A percentile compares a stretch with the other conserved stretches of the same genome.
Evolutionary conservation across 1,140 invertebrate genomes (phyloP).

Genomic region (Plutomurus gul): DNA sequence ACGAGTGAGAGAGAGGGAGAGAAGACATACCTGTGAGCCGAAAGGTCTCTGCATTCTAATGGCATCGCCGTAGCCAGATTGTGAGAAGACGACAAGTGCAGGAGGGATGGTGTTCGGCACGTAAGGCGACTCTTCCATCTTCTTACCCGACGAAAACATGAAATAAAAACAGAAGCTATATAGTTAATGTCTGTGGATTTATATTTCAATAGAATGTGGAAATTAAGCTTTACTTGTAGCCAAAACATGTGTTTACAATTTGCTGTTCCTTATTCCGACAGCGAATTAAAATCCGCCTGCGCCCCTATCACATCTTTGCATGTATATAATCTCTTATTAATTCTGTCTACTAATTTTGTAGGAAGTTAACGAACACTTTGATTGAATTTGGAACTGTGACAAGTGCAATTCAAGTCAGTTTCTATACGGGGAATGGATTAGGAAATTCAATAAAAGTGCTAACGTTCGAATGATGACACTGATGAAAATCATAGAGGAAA

Average conservation of each 20-base stretch:
- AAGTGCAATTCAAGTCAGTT: no score
- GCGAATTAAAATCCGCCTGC: neutral
- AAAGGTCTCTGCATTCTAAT: conserved; percentile 74
- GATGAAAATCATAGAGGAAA: neutral
- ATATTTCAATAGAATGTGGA: no score
- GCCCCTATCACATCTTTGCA: no score
- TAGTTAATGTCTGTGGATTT: no score
- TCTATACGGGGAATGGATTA: neutral
- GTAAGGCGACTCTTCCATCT: conserved; percentile 72
- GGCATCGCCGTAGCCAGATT: conserved; percentile 74
- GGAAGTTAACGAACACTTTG: no score
- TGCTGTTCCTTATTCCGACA: no score
- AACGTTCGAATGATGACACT: no score
- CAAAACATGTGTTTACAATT: neutral
- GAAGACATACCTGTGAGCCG: conserved; percentile 66
- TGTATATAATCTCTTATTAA: no score
- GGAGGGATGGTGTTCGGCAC: conserved; percentile 75
- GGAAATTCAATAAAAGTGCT: neutral
- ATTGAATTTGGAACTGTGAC: no score
- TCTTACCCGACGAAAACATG: conserved; percentile 40
- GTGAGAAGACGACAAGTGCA: conserved; percentile 78
- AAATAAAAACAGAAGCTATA: neutral
- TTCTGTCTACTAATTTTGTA: neutral
- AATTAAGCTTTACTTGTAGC: no score
- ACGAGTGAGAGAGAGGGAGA: no score